Base-by-base conservation (phyloP, 2,888 invertebrate genomes). In the Neoaliturus tenellus region DNA sequence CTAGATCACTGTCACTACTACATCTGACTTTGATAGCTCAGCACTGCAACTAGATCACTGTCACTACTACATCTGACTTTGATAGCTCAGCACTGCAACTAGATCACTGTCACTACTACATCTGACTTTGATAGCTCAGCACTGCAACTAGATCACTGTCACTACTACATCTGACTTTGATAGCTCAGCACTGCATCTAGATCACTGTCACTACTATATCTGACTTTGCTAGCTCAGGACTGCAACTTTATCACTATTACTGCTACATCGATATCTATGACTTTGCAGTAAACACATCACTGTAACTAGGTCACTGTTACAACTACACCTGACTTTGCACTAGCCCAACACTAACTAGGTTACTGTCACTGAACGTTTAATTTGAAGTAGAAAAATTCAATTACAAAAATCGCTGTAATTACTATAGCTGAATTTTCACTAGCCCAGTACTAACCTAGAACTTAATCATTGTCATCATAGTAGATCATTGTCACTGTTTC, bases 381-480 rank as follows among this genome's bases (percentile, higher is more conserved):
- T n/a, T n/a, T n/a, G n/a, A n/a, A n/a, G n/a, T n/a, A n/a, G n/a
- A n/a, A n/a, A n/a, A n/a, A n/a, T n/a, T n/a, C n/a, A n/a, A n/a
- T n/a, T n/a, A n/a, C n/a, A n/a, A n/a, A n/a, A 23, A 55, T 35
- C 28, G 55, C 78, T 51, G 8, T 35, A 20, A 35, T n/a, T 20
- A 20, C 62, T 62, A 31, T 39, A 71, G 71, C 71, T 71, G 71
- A 71, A n/a, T 41, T n/a, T n/a, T 25, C 25, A n/a, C n/a, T n/a
- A n/a, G n/a, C n/a, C n/a, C n/a, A n/a, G n/a, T n/a, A n/a, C n/a
- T n/a, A n/a, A n/a, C n/a, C n/a, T n/a, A n/a, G n/a, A n/a, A n/a
- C n/a, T n/a, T n/a, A n/a, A n/a, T n/a, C n/a, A n/a, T n/a, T n/a
- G n/a, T 48, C n/a, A n/a, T n/a, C n/a, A n/a, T n/a, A n/a, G n/a